phyloP scores from a whole-genome alignment of 2,113 vertebrate genomes.

The Chlamydotis undulata region DNA sequence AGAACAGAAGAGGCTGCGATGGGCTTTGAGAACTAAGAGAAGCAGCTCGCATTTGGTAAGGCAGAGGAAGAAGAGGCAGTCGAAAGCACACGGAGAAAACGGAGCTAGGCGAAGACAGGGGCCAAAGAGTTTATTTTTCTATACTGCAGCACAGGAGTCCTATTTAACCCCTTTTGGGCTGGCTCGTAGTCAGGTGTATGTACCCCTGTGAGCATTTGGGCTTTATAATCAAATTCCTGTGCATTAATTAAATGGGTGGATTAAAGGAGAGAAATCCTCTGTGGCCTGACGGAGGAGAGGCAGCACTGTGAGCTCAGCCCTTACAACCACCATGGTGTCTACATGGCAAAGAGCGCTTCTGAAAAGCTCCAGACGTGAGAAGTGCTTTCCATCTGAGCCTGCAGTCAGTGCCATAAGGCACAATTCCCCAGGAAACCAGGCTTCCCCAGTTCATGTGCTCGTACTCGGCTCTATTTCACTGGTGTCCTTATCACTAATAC shows the following conservation, averaged over 20 bases:
- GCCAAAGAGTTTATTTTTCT: not conserved
- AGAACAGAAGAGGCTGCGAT: not conserved
- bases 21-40: not conserved
- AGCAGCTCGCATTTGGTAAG: not conserved
- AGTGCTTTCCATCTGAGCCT: not conserved
- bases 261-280: not conserved
- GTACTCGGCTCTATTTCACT: not conserved
- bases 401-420: not conserved
- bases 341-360: not conserved
- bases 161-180: not conserved
- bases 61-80: not conserved
- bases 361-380: not conserved
- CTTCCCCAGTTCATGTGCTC: not conserved
- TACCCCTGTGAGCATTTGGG: not conserved
- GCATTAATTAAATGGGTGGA: fast-evolving
- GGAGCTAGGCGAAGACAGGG: not conserved
- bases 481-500: not conserved
- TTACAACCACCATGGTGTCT: not conserved
- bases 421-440: not conserved
- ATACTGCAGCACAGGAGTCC: not conserved
- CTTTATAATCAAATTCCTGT: not conserved
- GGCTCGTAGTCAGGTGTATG: not conserved
- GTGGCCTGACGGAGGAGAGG: not conserved
- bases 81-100: not conserved
- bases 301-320: not conserved